Base-by-base conservation (phyloP, 2,888 invertebrate genomes). In the Diabrotica balteata region DNA sequence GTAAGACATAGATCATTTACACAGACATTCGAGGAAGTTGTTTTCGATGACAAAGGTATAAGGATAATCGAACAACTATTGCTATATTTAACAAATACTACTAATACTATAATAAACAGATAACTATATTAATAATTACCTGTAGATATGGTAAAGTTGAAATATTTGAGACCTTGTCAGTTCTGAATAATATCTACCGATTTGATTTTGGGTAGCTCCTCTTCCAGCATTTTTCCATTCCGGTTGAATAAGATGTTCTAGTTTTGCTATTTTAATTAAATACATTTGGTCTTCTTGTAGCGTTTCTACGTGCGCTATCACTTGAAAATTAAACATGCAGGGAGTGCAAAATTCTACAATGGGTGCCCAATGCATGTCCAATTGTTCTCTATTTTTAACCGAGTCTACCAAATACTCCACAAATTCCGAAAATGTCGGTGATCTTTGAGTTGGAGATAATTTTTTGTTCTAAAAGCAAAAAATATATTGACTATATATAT, bases 361-460 rank as follows among this genome's bases (percentile, higher is more conserved):
- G 0, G 94, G 93, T n/a, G 93, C 91, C 91, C 94, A 94, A 81
- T 94, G 94, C 93, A 94, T 94, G 81, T 95, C 94, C 73, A 93
- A 85, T 5, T 87, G 85, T 59, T 89, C 86, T 46, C 89, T 89
- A 68, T 86, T 87, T 75, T 85, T 86, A 68, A 90, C 88, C 72
- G 91, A 90, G 78, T 93, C 92, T 71, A 94, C 81, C 17, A 94
- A 86, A 85, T 93, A 94, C 61, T 89, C 86, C 0, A 94, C 90
- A 75, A 95, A 95, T 84, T 94, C 94, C 53, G 91, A 89, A 80
- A 94, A 94, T 45, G 92, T 88, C 3, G 94, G 94, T 82, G 92
- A 92, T 76, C 88, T 64, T 66, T 73, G 73, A 7, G 59, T 51
- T 1, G 59, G 55, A 22, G 43, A 32, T 4, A n/a, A 7, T 45